Evolutionary conservation across 2,888 invertebrate genomes (phyloP), one percentile per base, ranked within the genome.

Genomic region (Sphaerophoria rueppellii): DNA sequence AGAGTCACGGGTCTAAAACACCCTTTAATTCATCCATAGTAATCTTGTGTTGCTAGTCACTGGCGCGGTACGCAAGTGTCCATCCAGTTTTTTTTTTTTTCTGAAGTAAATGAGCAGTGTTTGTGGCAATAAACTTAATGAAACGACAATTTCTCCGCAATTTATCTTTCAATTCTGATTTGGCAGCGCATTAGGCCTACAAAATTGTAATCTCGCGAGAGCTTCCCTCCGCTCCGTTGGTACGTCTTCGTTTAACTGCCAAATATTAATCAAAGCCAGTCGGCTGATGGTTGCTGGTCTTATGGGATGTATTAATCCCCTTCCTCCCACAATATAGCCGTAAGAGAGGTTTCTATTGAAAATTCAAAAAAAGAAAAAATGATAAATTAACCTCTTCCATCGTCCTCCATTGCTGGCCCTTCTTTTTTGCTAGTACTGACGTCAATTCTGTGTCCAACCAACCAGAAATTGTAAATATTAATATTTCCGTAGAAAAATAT

Each of bases 401-500:
- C 11, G 46, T 37, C 43, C 12, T 40, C 43, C 6, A 16, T 60
- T 11, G 4, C 12, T 35, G 57, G 35, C 5, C 24, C 50, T 37
- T 67, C 52, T 50, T 54, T 50, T 55, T 60, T n/a, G n/a, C 24
- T 43, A 1, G 24, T 24, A 2, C 24, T 24, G 24, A 4, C 60
- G 50, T 34, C 54, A 67, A 52, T 67, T 71, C 40, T 35, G 65
- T 77, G 74, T 63, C 79, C 70, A 82, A 69, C 74, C 74, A 79
- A 43, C 60, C 80, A 65, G 71, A 83, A 83, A 60, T 75, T 83
- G 69, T 71, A 83, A 80, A 82, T 83, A 79, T 79, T 82, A 82
- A 82, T 70, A 82, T 69, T 73, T 82, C 75, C 46, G 11, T 54
- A 54, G 32, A 67, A 75, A 75, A 79, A 79, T 24, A 24, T 24